Evolutionary conservation across 2,797 vertebrate species (phyloP), one percentile per base, ranked within the genome.

Genomic region (Zalophus californianus): DNA sequence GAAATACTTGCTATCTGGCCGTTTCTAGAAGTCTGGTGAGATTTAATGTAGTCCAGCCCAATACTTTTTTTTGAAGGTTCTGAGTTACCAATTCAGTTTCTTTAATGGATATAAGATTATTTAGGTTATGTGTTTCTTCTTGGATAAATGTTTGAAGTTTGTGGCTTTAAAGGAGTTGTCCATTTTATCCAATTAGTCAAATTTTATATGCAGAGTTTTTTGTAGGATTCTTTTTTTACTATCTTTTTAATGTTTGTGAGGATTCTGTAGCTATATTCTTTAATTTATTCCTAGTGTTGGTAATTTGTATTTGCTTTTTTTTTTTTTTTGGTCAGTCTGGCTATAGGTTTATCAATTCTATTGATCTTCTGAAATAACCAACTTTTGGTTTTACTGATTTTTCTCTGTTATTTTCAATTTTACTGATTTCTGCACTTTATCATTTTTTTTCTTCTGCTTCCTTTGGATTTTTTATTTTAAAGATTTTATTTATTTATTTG

Each of bases 101-200:
- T 97, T 87, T 41, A 58, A 48, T 60, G 7, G 14, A 29, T 77
- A 23, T 62, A 86, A 82, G 73, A 60, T 35, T 44, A 44, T 88
- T 79, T 48, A 68, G 48, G n/a, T 87, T 96, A 90, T 90, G 32
- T 90, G 2, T 72, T 96, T 90, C 32, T 80, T 87, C 44, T 84
- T 87, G 27, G 60, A 35, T 86, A 64, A 84, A 58, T 86, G 90
- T 90, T 86, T n/a, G 18, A 86, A 94, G n/a, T 83, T 75, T 72
- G 66, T 92, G 80, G 8, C n/a, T 92, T 92, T 82, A 48, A 92
- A 90, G 38, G 44, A 94, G 82, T 68, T 80, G 38, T 68, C 50
- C 56, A 52, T 80, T 94, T 87, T 84, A 84, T 91, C 32, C n/a
- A 91, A 0, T 52, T 70, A 97, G 58, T 82, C 18, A 73, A 35